Percentiles rank a stretch among this genome's conserved stretches.
These are phyloP conservation scores for Harpagifer antarcticus DNA, from an alignment of 2,797 vertebrate species.

Conservation along the genomic window DNA sequence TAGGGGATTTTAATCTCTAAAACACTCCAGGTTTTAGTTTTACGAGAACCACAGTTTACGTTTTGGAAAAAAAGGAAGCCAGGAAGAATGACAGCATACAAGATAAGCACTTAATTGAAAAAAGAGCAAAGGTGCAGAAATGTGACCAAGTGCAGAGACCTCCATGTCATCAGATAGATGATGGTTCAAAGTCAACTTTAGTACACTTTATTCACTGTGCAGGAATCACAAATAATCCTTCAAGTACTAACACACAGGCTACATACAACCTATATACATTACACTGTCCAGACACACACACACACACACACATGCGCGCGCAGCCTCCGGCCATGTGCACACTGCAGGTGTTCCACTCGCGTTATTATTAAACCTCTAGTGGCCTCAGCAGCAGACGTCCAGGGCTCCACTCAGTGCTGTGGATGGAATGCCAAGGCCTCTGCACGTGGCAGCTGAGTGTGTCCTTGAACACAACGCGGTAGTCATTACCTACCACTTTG, in stretches of 20 bases:
- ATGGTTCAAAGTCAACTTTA: constrained; percentile 51
- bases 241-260: constrained; percentile 16
- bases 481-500: constrained; percentile 67
- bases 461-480: constrained; percentile 73
- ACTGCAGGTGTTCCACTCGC: constrained; percentile 76
- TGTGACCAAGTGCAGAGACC: constrained; percentile 20
- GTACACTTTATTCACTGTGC: constrained; percentile 28
- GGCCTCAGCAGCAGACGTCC: constrained; percentile 59
- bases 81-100: constrained; percentile 14
- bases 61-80: neutral
- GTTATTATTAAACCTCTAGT: constrained; percentile 67
- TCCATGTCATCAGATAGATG: constrained; percentile 26
- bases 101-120: constrained; percentile 6
- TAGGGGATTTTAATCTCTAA: constrained; percentile 48
- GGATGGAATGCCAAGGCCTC: constrained; percentile 54
- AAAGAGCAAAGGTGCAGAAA: neutral
- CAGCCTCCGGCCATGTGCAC: constrained; percentile 67
- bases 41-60: neutral
- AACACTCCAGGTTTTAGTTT: constrained; percentile 50
- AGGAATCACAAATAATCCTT: constrained; percentile 37
- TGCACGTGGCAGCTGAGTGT: constrained; percentile 59
- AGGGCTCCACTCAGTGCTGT: constrained; percentile 39
- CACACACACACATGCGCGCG: constrained; percentile 13
- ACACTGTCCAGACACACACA: constrained; percentile 64
- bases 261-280: constrained; percentile 29